These are phyloP conservation scores for Acrocephalus arundinaceus DNA, from an alignment of 2,113 vertebrate genomes.

Conservation along the genomic window DNA sequence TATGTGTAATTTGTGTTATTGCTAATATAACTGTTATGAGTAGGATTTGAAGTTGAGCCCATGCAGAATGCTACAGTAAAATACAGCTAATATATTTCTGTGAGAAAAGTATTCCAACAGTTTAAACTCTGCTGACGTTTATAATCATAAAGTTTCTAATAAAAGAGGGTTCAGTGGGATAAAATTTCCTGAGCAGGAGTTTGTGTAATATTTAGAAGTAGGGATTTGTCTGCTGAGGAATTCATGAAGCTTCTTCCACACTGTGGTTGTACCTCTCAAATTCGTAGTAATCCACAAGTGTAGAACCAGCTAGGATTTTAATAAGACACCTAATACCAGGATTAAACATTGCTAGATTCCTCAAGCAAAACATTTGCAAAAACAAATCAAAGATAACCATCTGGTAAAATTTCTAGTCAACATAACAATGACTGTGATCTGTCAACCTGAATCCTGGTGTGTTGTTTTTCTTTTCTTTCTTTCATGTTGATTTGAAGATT, in stretches of 20 bases:
- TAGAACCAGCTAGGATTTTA: conserved; percentile 17
- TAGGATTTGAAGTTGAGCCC: conserved; percentile 69
- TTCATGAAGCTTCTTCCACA: background rate
- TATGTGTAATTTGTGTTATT: conserved; percentile 66
- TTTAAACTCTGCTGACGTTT: conserved; percentile 29
- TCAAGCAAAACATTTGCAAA: conserved; percentile 15
- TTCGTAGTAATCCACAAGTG: conserved; percentile 1
- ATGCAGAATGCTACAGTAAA: conserved; percentile 66
- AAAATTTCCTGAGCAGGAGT: conserved; percentile 44
- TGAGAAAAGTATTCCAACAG: conserved; percentile 11
- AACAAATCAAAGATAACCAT: conserved; percentile 22
- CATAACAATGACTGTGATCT: background rate
- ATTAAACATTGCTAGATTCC: conserved; percentile 38
- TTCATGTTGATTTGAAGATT: background rate
- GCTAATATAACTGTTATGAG: conserved; percentile 65
- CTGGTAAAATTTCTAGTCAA: background rate
- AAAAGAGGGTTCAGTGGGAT: conserved; percentile 56
- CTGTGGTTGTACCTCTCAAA: background rate
- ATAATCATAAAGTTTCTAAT: conserved; percentile 60
- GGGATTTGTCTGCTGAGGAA: conserved; percentile 46
- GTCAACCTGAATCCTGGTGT: background rate
- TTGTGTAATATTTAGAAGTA: conserved; percentile 24
- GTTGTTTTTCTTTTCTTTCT: background rate
- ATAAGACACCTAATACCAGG: conserved; percentile 50
- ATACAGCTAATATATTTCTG: conserved; percentile 67